phyloP scores from a whole-genome alignment of 2,113 vertebrate species.

The Ciconia boyciana region DNA sequence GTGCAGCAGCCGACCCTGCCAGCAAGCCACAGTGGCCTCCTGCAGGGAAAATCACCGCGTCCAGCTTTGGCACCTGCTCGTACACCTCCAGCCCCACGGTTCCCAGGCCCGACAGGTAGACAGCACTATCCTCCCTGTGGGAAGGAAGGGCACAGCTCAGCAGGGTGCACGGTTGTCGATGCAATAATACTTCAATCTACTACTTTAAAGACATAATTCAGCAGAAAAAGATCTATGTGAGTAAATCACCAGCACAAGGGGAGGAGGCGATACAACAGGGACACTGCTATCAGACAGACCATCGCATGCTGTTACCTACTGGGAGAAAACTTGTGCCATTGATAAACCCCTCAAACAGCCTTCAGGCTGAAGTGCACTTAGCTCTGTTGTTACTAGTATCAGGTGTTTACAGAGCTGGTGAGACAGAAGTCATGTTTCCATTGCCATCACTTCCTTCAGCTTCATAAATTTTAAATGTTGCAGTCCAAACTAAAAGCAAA shows the following conservation, averaged over 20 bases:
- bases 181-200: background rate
- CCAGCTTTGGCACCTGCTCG: slow-evolving; percentile 86
- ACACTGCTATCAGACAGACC: background rate
- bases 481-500: background rate
- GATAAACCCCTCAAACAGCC: background rate
- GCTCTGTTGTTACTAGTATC: background rate
- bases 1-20: slow-evolving; percentile 81
- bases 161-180: background rate
- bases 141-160: background rate
- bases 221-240: background rate
- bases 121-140: slow-evolving; percentile 78
- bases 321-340: background rate
- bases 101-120: slow-evolving; percentile 86
- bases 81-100: slow-evolving; percentile 87
- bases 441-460: background rate
- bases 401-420: background rate
- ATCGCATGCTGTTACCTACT: rapidly evolving
- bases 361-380: background rate
- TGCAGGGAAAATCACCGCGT: slow-evolving; percentile 85
- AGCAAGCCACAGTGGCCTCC: slow-evolving; percentile 83
- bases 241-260: background rate
- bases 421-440: background rate
- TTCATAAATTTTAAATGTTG: background rate
- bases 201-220: background rate
- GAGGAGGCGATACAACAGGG: background rate